Base-by-base conservation (phyloP, 2,797 vertebrate species). In the Clarias laeviceps region DNA sequence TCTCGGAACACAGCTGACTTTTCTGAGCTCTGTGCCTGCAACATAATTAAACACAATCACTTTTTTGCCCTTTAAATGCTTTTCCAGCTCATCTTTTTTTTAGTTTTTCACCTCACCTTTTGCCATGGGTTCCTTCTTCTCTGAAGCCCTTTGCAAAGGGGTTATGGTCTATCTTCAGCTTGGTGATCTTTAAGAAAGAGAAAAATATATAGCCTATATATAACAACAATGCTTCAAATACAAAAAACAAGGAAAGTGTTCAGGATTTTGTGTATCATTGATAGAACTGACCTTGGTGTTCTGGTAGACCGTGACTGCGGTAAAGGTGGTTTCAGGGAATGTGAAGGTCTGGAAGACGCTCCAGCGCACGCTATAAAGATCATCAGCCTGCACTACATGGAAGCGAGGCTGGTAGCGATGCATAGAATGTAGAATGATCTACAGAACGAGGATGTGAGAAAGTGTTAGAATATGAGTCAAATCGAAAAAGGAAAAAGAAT, bases 381-480 rank as follows among this genome's bases (percentile, higher is more conserved):
- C 96, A 0, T 97, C 97, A 0, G 97, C 96, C 91, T 97, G 97
- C 84, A 98, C 95, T 0, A 98, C 92, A 92, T 97, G 97, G 93
- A 98, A 97, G 76, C 97, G 96, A 0, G 97, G 97, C 87, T 97
- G 96, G 92, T 98, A 98, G 11, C 96, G 94, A 81, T 98, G 97
- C 97, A 98, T 97, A 20, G 97, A 98, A 91, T 98, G 97, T 74
- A 98, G 92, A 87, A 98, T 97, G 80, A 98, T 97, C 96, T 97
- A 91, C 50, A 81, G 40, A 29, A 3, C 27, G 32, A 20, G 14
- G 32, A 61, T 9, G 20, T 18, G 20, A 66, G 17, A 37, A 65
- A 14, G 62, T 14, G 12, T 29, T 50, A 45, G 5, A 0, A 77
- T 17, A 85, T 40, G 50, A 24, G 15, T 83, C 34, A 68, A 45